Base-by-base conservation (phyloP, 2,888 invertebrate genomes). In the Caenorhabditis sp. region DNA sequence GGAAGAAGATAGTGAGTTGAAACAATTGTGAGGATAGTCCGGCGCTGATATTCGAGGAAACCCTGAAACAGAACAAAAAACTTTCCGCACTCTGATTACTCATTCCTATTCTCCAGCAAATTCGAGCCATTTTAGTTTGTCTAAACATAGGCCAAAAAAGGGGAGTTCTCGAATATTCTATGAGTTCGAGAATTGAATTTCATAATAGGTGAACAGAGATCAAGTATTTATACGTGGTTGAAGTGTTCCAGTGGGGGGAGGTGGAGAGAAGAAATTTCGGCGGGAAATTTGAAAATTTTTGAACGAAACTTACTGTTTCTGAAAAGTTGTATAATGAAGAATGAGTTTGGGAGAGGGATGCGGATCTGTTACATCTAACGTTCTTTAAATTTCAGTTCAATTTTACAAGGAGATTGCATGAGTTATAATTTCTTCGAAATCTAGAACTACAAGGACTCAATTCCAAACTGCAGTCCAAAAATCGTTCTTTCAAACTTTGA, bases 181-280 rank as follows among this genome's bases (percentile, higher is more conserved):
- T 47, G 44, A 5, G 64, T 49, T 66, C 35, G 28, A n/a, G 66
- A 66, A 51, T 66, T 51, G 31, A 66, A 66, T 66, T 66, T 66
- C 66, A 51, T 38, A 38, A 66, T 47, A 66, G n/a, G 66, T 35
- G 66, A 22, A 35, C 66, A 66, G 22, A 66, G 49, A 66, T 66
- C 49, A 66, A 66, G 64, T 64, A n/a, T 26, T n/a, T 26, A 22
- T 47, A 28, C 28, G 35, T 61, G 22, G 41, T 22, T 22, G 24
- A 51, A 24, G 41, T 38, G 61, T 61, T 38, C 35, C 10, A 26
- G 26, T 14, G 22, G 14, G 19, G 31, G n/a, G 19, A 31, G 35
- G 31, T 3, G 26, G 14, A 22, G 38, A 38, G 35, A n/a, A n/a
- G n/a, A n/a, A n/a, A 1, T 31, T 54, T 10, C 12, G 38, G 38